Percentiles rank a stretch among this genome's conserved stretches.
These are phyloP conservation scores for Magallana ariakensis DNA, from an alignment of 1,140 invertebrate species.

Conservation along the genomic window DNA sequence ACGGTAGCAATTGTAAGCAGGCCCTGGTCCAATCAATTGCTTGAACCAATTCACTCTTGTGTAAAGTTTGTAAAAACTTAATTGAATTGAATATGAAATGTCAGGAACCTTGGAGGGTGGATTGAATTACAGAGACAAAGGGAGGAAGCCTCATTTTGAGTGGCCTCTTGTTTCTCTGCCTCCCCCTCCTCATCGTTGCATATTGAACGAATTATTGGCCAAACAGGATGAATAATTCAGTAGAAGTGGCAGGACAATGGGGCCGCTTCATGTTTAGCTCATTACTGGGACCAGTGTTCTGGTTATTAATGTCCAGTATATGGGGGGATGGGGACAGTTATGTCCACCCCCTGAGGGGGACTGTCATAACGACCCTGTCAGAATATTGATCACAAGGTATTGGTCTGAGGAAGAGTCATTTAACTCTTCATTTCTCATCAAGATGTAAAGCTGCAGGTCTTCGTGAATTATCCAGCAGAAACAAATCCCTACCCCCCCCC, in stretches of 20 bases:
- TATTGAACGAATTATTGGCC: background rate
- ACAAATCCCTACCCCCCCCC: too few species aligned
- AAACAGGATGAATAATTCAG: constrained; percentile 28
- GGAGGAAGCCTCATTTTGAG: background rate
- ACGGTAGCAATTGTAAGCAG: background rate
- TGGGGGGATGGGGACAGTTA: background rate
- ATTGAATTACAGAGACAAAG: background rate
- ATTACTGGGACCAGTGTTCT: constrained; percentile 12
- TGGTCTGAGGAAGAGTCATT: background rate
- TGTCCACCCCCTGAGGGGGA: background rate
- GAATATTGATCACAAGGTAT: background rate
- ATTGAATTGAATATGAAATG: background rate
- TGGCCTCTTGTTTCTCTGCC: too few species aligned
- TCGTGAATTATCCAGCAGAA: too few species aligned
- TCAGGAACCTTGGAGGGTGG: background rate
- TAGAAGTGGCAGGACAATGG: constrained; percentile 15
- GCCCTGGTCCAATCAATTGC: background rate
- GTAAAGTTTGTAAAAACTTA: constrained; percentile 8
- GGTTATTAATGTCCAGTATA: constrained; percentile 23
- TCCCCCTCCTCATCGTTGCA: too few species aligned
- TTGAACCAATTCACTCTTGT: background rate
- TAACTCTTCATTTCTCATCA: too few species aligned
- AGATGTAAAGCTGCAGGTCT: too few species aligned
- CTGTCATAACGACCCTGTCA: background rate
- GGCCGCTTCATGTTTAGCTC: background rate